Evolutionary conservation across 2,888 invertebrate genomes (phyloP).

Genomic region (Netelia melanura): DNA sequence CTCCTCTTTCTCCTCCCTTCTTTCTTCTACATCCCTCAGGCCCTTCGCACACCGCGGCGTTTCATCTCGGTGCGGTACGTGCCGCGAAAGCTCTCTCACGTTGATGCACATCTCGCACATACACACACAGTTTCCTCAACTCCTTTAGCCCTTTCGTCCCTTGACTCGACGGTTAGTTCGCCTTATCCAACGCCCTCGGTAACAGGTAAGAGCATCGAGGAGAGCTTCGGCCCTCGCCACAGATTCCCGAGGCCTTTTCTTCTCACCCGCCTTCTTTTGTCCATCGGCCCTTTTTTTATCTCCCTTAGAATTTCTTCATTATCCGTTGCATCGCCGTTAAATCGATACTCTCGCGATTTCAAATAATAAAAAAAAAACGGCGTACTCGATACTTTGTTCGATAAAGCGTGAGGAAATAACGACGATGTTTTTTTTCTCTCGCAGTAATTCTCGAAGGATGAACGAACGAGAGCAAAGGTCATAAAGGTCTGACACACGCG

Average conservation of each 20-base stretch:
- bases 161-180: not conserved
- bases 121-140: constrained; percentile 11
- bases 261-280: constrained; percentile 6
- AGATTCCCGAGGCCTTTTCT: constrained; percentile 46
- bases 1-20: not conserved
- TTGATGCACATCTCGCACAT: constrained; percentile 43
- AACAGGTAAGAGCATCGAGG: constrained; percentile 58
- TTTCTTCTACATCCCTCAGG: not conserved
- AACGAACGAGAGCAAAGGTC: not conserved
- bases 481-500: constrained; percentile 20
- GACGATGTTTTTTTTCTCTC: not conserved
- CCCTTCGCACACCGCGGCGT: constrained; percentile 16
- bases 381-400: no score
- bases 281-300: constrained; percentile 16
- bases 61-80: constrained; percentile 56
- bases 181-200: constrained; percentile 3
- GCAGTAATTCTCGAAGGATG: not conserved
- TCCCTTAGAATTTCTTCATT: constrained; percentile 23
- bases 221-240: constrained; percentile 47
- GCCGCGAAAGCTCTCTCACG: constrained; percentile 55
- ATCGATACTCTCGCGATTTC: not conserved
- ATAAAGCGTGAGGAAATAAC: not conserved
- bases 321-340: constrained; percentile 28
- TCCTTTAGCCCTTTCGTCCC: constrained; percentile 5
- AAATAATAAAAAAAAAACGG: no score